These are phyloP conservation scores for Geophilus truncorum DNA, from an alignment of 2,888 invertebrate species.

Conservation along the genomic window DNA sequence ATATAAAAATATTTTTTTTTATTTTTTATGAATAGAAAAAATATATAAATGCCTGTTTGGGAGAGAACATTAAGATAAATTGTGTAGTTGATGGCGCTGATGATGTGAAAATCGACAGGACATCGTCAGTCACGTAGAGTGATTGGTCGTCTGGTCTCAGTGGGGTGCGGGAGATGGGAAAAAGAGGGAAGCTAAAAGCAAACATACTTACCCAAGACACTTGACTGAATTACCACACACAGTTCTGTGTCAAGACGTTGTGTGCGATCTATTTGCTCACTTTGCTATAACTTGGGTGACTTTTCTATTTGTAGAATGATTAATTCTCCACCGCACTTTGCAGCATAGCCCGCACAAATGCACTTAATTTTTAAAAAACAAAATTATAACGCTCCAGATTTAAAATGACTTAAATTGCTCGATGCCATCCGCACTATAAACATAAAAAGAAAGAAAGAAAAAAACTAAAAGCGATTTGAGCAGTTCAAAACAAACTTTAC, in stretches of 20 bases:
- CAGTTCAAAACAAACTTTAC: not conserved
- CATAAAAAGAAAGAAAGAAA: not conserved
- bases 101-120: constrained; percentile 11
- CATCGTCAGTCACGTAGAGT: constrained; percentile 11
- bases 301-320: not conserved
- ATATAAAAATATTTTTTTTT: not conserved
- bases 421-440: not conserved
- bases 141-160: constrained; percentile 10
- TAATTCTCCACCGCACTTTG: no score
- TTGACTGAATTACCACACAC: constrained; percentile 16
- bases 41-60: not conserved
- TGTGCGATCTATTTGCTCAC: not conserved
- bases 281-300: not conserved
- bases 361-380: not conserved
- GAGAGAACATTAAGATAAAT: not conserved
- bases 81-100: not conserved
- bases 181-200: constrained; percentile 2
- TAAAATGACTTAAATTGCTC: no score
- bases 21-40: no score
- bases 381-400: no score
- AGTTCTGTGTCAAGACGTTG: not conserved
- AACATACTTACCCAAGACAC: not conserved
- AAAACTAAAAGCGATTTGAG: not conserved
- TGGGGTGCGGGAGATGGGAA: not conserved
- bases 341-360: not conserved